phyloP scores from a whole-genome alignment of 2,888 invertebrate species.

The Myopa tessellatipennis region DNA sequence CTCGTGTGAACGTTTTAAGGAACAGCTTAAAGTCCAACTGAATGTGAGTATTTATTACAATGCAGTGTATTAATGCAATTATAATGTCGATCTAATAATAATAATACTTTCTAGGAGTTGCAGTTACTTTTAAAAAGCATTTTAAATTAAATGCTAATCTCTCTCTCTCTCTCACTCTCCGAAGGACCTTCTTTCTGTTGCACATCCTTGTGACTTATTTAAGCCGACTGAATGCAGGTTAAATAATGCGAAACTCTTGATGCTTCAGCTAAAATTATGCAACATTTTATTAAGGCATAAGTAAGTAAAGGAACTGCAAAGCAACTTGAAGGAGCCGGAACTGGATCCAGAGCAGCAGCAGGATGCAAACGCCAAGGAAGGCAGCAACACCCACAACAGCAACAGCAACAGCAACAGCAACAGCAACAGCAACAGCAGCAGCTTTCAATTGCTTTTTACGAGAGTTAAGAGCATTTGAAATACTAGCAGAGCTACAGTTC shows the following conservation, averaged over 20 bases:
- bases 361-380: neutral
- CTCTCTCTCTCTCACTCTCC: no score
- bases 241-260: constrained; percentile 9
- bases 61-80: no score
- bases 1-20: no score
- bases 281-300: constrained; percentile 6
- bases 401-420: no score
- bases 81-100: no score
- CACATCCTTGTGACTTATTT: neutral
- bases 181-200: neutral
- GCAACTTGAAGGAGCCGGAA: neutral
- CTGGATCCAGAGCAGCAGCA: neutral
- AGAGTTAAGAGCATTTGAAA: neutral
- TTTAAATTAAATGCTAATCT: no score
- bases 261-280: constrained; percentile 1
- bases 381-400: neutral
- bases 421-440: no score
- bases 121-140: no score
- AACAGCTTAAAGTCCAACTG: no score
- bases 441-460: neutral
- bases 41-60: no score
- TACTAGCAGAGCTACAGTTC: constrained; percentile 5
- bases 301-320: neutral
- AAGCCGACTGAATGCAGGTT: neutral
- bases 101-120: no score